phyloP scores from a whole-genome alignment of 2,888 invertebrate species.

The Tipula lateralis region DNA sequence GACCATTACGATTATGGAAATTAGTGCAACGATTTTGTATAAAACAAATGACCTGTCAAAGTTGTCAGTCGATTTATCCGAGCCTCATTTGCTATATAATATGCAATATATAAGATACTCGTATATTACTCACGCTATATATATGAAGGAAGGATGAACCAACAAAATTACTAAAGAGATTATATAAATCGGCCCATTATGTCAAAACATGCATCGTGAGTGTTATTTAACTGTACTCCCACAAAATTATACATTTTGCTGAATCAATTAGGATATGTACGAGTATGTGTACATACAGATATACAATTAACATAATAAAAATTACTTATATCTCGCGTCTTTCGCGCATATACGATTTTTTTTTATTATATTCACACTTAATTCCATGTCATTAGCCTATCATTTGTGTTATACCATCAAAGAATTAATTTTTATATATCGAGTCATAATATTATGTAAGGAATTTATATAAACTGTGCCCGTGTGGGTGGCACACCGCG shows the following conservation, averaged over 20 bases:
- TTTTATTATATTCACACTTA: not conserved
- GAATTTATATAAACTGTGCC: not conserved
- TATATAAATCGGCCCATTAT: slow-evolving; percentile 8
- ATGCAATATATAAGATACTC: not conserved
- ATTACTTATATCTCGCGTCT: not conserved
- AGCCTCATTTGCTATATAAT: not conserved
- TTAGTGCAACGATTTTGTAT: not conserved
- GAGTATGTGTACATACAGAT: not conserved
- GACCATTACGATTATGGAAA: not conserved
- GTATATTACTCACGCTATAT: not conserved
- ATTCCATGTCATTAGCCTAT: not conserved
- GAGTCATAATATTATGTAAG: not conserved
- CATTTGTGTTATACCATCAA: not conserved
- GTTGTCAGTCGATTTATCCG: not conserved
- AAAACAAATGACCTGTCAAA: not conserved
- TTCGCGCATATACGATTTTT: not conserved
- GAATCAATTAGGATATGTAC: not conserved
- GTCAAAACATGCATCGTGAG: not conserved
- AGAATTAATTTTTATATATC: not conserved
- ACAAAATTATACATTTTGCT: not conserved
- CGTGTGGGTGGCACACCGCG: not conserved
- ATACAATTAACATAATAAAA: not conserved
- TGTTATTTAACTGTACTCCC: not conserved
- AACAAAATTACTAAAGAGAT: not conserved
- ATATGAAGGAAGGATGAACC: not conserved